phyloP scores from a whole-genome alignment of 2,113 vertebrate genomes.

The Pimephales promelas region DNA sequence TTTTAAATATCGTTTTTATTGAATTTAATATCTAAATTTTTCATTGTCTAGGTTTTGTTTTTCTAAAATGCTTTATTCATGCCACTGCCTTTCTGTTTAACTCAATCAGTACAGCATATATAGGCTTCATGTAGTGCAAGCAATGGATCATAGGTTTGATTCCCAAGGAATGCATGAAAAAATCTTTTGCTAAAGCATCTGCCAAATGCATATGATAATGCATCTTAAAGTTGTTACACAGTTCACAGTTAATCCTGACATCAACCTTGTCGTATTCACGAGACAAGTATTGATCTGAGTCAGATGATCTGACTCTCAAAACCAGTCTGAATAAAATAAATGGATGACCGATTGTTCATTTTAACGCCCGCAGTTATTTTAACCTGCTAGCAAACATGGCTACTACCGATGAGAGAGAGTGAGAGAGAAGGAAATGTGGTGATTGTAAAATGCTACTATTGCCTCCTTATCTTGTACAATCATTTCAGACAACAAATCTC shows the following conservation, averaged over 20 bases:
- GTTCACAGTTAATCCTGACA: background rate
- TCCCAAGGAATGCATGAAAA: background rate
- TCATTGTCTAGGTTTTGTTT: background rate
- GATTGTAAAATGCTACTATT: background rate
- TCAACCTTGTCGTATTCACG: background rate
- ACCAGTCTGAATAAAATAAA: background rate
- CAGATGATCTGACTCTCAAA: too few species aligned
- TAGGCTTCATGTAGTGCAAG: background rate
- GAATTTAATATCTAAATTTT: background rate
- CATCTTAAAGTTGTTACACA: background rate
- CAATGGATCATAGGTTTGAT: background rate
- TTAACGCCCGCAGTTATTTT: background rate
- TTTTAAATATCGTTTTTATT: background rate
- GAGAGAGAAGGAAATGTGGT: background rate
- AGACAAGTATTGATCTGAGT: background rate
- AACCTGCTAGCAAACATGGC: background rate
- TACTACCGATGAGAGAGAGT: background rate
- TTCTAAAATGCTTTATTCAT: too few species aligned
- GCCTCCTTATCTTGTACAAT: background rate
- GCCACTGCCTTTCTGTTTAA: too few species aligned
- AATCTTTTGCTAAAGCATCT: background rate
- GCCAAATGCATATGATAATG: background rate
- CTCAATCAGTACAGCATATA: background rate
- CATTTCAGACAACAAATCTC: background rate
- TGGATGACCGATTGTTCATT: background rate